Evolutionary conservation across 2,797 vertebrate genomes (phyloP).

Genomic region (Botia kubotai): DNA sequence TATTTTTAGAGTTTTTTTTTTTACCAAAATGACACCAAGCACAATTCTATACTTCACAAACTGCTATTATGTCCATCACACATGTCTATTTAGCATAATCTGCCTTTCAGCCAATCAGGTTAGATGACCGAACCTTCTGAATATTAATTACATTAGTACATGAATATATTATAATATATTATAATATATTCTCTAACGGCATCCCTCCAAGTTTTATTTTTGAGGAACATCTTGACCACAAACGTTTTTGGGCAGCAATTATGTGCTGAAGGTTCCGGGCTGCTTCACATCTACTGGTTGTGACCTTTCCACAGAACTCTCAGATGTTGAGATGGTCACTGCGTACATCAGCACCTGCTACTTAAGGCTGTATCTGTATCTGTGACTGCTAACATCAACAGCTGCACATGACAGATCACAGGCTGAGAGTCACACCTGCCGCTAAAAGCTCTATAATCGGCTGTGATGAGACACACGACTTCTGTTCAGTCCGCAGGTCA

Average conservation of each 20-base stretch:
- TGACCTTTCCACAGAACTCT: constrained; percentile 54
- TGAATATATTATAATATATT: too few relatives aligned
- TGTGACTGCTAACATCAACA: constrained; percentile 55
- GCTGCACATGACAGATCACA: constrained; percentile 56
- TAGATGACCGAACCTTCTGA: not conserved
- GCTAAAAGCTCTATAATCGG: constrained; percentile 50
- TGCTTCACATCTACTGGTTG: constrained; percentile 29
- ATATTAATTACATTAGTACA: not conserved
- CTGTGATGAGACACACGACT: constrained; percentile 53
- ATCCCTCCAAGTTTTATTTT: not conserved
- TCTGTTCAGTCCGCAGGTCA: constrained; percentile 28
- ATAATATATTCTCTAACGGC: not conserved
- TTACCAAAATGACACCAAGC: not conserved
- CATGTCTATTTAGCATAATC: not conserved
- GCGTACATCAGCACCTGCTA: constrained; percentile 59
- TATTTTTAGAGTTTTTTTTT: not conserved
- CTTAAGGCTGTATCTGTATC: constrained; percentile 56
- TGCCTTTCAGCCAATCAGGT: not conserved
- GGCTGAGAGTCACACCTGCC: constrained; percentile 55
- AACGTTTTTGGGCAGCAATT: constrained; percentile 1
- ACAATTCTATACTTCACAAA: not conserved
- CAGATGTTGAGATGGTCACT: constrained; percentile 56
- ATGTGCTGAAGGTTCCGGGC: not conserved
- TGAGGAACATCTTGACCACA: not conserved
- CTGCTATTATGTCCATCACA: not conserved